Evolutionary conservation across 2,113 vertebrate genomes (phyloP), one percentile per base, ranked within the genome.

Genomic region (Helogale parvula): DNA sequence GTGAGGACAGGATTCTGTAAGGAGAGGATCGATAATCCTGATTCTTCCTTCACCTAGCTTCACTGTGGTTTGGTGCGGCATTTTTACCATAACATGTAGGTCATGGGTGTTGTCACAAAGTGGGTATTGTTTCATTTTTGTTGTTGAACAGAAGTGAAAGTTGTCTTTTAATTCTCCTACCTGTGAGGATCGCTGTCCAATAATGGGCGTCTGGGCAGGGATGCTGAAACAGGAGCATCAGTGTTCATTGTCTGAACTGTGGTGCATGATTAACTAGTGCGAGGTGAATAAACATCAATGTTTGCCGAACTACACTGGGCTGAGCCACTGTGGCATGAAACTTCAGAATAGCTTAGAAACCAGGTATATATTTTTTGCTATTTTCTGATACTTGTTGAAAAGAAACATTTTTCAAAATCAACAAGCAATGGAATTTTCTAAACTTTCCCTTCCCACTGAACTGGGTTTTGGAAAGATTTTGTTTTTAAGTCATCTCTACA

Each of bases 331-430:
- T 21, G 31, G 3, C 27, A 76, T 41, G 65, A 93, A 90, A 50
- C 41, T 88, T 35, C 41, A 45, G 60, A 60, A 80, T 21, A 50
- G 35, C 47, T 69, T 71, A 41, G 72, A 71, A n/a, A 52, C 50
- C 76, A 31, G 35, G 19, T n/a, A 41, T 6, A 71, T 16, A 7
- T 8, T 77, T 29, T 29, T n/a, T 14, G 47, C 15, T 72, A 65
- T 82, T 89, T 94, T 90, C 88, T 87, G 21, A 87, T 76, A 96
- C 74, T 35, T 31, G 0, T 47, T 94, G 81, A 33, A 41, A 82
- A 47, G 66, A 82, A 47, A 54, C 27, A 1, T 45, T 74, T 92
- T 93, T 52, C 66, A 57, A 57, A 90, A 52, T 93, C 52, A 79
- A 7, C 17, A 11, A 31, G 31, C 11, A 45, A 57, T 83, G 47